These are phyloP conservation scores for Drosophila picticornis DNA, from an alignment of 2,888 invertebrate species.

Conservation along the genomic window DNA sequence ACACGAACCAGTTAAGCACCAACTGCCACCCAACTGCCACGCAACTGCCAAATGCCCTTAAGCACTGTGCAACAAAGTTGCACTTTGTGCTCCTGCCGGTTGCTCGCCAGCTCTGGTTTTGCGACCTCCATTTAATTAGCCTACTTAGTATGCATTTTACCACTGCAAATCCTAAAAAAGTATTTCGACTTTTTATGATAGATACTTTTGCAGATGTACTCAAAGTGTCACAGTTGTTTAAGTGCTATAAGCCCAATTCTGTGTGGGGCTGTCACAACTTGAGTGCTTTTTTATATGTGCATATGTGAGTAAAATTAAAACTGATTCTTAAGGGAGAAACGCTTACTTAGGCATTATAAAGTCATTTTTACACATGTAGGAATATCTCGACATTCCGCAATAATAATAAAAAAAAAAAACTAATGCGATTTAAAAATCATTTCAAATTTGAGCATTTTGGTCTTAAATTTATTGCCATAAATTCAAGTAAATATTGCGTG, in stretches of 20 bases:
- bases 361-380: not conserved
- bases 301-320: not conserved
- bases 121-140: constrained; percentile 65
- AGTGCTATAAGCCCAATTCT: constrained; percentile 3
- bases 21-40: not conserved
- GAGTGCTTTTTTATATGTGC: not conserved
- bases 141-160: constrained; percentile 47
- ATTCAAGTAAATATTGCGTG: not conserved
- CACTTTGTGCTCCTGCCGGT: not conserved
- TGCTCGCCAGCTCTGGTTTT: not conserved
- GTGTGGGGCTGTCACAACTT: constrained; percentile 3
- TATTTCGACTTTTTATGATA: constrained; percentile 9
- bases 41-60: constrained; percentile 8
- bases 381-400: not conserved
- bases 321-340: not conserved
- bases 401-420: not conserved
- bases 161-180: constrained; percentile 22
- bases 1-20: constrained; percentile 2
- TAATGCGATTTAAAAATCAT: not conserved
- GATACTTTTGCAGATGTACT: constrained; percentile 2
- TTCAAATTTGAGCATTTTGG: rapidly evolving
- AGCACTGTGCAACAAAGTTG: constrained; percentile 30
- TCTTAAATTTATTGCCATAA: not conserved
- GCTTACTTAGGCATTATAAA: not conserved
- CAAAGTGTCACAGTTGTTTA: constrained; percentile 10